Conservation (phyloP, 2,113 vertebrate genomes). For the Polypterus senegalus region DNA sequence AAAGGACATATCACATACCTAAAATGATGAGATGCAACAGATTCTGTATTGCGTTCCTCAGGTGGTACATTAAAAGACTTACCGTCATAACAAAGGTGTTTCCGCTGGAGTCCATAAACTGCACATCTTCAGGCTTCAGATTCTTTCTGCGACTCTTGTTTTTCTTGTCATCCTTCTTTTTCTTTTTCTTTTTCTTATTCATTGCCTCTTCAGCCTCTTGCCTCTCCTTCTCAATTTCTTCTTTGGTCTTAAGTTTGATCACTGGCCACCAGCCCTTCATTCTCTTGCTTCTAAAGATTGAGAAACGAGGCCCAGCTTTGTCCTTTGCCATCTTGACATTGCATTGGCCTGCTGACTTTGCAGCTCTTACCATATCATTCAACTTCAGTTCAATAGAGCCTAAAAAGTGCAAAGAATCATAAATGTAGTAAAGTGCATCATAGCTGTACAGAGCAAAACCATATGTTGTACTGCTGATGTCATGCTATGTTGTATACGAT, state of each 20-base stretch:
- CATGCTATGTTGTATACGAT: too few species aligned
- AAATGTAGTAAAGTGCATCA: too few species aligned
- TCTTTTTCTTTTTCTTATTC: constrained; percentile 40
- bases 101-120: constrained; percentile 63
- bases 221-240: constrained; percentile 64
- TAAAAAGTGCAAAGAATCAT: constrained; percentile 22
- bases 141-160: constrained; percentile 43
- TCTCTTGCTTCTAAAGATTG: constrained; percentile 73
- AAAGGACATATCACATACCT: too few species aligned
- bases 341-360: constrained; percentile 59
- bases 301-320: constrained; percentile 61
- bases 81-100: constrained; percentile 69
- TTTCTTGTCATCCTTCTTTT: constrained; percentile 43
- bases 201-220: constrained; percentile 40
- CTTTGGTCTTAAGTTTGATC: constrained; percentile 59
- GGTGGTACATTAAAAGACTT: constrained; percentile 10
- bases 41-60: too few species aligned
- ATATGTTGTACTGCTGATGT: too few species aligned
- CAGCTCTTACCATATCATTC: constrained; percentile 68
- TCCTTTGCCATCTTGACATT: constrained; percentile 66
- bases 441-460: too few species aligned
- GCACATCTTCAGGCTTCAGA: constrained; percentile 55
- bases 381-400: constrained; percentile 74
- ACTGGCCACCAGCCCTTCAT: constrained; percentile 88
- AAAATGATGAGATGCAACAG: too few species aligned